Evolutionary conservation across 92 coral and sea anemone species (phyloP), one percentile per base, ranked within the genome.

Genomic region (Metridium senile): DNA sequence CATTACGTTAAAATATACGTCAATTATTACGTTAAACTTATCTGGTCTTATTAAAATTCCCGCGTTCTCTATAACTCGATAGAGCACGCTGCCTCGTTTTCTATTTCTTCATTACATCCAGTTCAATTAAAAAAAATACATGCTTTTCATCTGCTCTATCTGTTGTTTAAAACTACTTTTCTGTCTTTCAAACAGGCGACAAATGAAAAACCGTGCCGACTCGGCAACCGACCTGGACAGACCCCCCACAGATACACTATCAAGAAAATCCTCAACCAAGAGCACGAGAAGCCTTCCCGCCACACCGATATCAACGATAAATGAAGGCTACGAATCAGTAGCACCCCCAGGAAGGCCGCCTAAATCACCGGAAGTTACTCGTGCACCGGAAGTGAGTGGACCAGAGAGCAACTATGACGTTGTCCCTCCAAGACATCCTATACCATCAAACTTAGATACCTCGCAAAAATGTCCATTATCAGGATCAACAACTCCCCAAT

Each of bases 241-340:
- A 26, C 79, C 78, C 25, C 16, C 20, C 4, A 20, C 25, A 54
- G 79, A 66, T 17, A 74, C 52, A 3, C 59, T 61, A 58, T 59
- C 79, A 31, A 47, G 79, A 49, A 66, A 74, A 39, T 35, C 54
- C n/a, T 74, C 79, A 7, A 43, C 58, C 23, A 74, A 74, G 33
- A 59, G 70, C 30, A 59, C 32, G 22, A 39, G 30, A 0, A 26
- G 78, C 9, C 78, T 51, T 9, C 56, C 54, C 11, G 45, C 53
- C 9, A n/a, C 34, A 1, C 29, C 70, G 22, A 74, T 74, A 7
- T 58, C 79, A 29, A 66, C 79, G 3, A 74, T 74, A 74, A 69
- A 74, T 32, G 79, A 74, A 46, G 79, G 79, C 35, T 74, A 74
- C 70, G 70, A 59, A 34, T 58, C 69, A 17, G 58, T 74, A 28